Conservation (phyloP, 30 jellyfish, hydroid and myxozoan species). For the Mastigias papua region DNA sequence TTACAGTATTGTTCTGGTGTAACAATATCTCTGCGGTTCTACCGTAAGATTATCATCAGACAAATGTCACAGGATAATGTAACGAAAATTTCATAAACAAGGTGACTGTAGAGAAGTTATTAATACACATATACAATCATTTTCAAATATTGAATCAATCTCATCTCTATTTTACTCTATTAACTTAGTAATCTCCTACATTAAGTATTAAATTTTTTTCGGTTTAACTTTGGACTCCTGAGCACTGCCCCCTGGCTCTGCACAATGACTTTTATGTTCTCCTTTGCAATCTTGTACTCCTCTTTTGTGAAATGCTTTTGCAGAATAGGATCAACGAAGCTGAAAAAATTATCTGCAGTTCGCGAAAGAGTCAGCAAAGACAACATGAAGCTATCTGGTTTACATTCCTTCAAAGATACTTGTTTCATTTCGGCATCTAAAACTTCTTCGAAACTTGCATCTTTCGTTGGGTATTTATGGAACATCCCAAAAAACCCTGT, state of each 20-base stretch:
- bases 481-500: slow-evolving; percentile 82
- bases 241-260: slow-evolving; percentile 89
- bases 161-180: no score
- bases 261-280: slow-evolving; percentile 90
- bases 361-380: slow-evolving; percentile 87
- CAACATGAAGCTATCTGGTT: slow-evolving; percentile 93
- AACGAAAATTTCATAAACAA: no score
- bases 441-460: slow-evolving; percentile 73
- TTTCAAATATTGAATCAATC: no score
- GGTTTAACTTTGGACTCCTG: slow-evolving; percentile 83
- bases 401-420: slow-evolving; percentile 81
- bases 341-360: slow-evolving; percentile 81
- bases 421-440: slow-evolving; percentile 86
- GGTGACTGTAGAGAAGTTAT: no score
- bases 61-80: no score
- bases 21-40: no score
- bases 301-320: slow-evolving; percentile 85
- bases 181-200: no score
- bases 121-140: no score
- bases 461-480: slow-evolving; percentile 80
- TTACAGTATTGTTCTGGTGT: no score
- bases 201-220: slow-evolving; percentile 70
- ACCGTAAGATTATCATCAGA: no score
- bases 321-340: slow-evolving; percentile 86
- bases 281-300: slow-evolving; percentile 86